These are phyloP conservation scores for Acleris laterana DNA, from an alignment of 2,888 invertebrate genomes.

Conservation along the genomic window DNA sequence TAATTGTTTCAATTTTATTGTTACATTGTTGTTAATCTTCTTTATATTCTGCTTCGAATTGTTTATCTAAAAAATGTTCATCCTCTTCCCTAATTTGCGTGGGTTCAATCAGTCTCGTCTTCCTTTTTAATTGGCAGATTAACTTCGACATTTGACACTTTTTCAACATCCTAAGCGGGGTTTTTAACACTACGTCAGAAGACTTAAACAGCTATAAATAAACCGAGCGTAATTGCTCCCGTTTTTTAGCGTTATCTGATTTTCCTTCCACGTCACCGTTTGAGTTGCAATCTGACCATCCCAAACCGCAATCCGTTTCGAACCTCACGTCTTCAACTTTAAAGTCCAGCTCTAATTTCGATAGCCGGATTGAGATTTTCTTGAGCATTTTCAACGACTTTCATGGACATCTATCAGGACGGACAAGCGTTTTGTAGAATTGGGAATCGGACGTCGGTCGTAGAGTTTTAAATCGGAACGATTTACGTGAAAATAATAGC, in stretches of 20 bases:
- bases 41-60: not conserved
- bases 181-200: constrained; percentile 54
- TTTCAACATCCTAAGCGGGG: constrained; percentile 65
- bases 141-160: constrained; percentile 66
- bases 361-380: constrained; percentile 32
- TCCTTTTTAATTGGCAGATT: constrained; percentile 76
- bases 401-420: constrained; percentile 75
- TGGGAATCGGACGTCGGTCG: constrained; percentile 72
- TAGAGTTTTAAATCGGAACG: constrained; percentile 75
- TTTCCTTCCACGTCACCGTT: constrained; percentile 59
- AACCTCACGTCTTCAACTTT: constrained; percentile 40
- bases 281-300: constrained; percentile 56
- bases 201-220: constrained; percentile 63
- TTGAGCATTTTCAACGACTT: constrained; percentile 50
- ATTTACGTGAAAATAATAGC: constrained; percentile 78
- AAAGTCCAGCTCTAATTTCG: constrained; percentile 42
- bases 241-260: constrained; percentile 82
- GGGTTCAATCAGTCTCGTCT: constrained; percentile 52
- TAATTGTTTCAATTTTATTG: not conserved
- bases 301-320: constrained; percentile 42
- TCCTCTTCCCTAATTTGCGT: constrained; percentile 47
- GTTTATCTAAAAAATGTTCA: constrained; percentile 2
- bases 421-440: constrained; percentile 81
- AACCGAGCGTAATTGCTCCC: constrained; percentile 75
- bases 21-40: not conserved